phyloP scores from a whole-genome alignment of 1,140 invertebrate genomes.

The Cyclargus thomasi region DNA sequence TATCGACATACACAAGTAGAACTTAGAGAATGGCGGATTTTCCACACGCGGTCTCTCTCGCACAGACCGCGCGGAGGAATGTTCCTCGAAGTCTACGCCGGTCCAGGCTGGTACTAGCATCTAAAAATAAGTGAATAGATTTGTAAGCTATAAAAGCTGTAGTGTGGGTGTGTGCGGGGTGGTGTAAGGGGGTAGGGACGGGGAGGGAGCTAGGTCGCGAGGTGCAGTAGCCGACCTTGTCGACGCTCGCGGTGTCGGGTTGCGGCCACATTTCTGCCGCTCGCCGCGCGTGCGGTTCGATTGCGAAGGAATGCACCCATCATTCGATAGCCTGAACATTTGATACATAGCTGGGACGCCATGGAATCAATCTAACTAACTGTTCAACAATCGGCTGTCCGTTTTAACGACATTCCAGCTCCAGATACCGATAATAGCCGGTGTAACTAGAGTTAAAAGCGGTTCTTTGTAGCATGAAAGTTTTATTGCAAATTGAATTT shows the following conservation, averaged over 20 bases:
- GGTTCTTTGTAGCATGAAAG: not conserved
- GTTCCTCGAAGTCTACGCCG: not conserved
- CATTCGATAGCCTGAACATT: slow-evolving; percentile 63
- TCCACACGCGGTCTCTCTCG: too few species aligned
- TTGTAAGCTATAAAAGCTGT: slow-evolving; percentile 13
- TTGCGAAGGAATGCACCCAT: slow-evolving; percentile 65
- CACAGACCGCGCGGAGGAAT: not conserved
- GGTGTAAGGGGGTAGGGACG: slow-evolving; percentile 20
- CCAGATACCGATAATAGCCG: not conserved
- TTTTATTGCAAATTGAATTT: too few species aligned
- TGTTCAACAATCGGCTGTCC: slow-evolving; percentile 27
- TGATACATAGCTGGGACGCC: slow-evolving; percentile 63
- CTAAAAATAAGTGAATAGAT: slow-evolving; percentile 7
- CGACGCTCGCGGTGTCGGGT: slow-evolving; percentile 49
- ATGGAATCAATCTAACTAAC: slow-evolving; percentile 35
- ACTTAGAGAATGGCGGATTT: too few species aligned
- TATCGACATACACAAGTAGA: too few species aligned
- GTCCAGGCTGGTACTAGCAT: not conserved
- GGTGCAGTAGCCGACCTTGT: slow-evolving; percentile 71
- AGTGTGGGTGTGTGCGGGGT: slow-evolving; percentile 20
- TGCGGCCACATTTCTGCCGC: slow-evolving; percentile 64
- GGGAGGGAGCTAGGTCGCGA: slow-evolving; percentile 45
- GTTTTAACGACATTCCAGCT: slow-evolving; percentile 18
- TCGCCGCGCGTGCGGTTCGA: slow-evolving; percentile 62
- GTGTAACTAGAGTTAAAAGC: not conserved